Base-by-base conservation (phyloP, 2,797 vertebrate species). In the Rhadinocentrus ornatus region DNA sequence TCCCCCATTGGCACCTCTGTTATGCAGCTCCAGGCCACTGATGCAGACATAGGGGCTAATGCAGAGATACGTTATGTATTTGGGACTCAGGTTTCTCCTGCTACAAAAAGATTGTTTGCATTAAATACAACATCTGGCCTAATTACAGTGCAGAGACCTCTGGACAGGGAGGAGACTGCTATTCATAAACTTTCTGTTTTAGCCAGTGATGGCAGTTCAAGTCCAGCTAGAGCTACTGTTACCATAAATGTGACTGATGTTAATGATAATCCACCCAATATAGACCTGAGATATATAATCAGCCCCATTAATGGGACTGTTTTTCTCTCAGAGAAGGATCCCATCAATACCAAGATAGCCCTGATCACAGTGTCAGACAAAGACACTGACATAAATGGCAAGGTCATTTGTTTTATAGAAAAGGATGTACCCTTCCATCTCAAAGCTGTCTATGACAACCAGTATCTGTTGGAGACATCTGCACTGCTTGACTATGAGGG, bases 201-300 rank as follows among this genome's bases (percentile, higher is more conserved):
- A 89, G 98, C 98, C 35, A 99, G 97, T n/a, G 98, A 99, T 67
- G 96, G 98, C 80, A 99, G 97, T 91, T 99, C 98, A 32, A 99
- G 96, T 81, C 96, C 98, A 0, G 97, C 98, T 65, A 95, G 96
- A 88, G 98, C 97, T 83, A 97, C 96, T 0, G 94, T 99, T 74
- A 96, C 95, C 70, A 97, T 99, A 91, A 99, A 99, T 83, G 98
- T 99, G 91, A 99, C 98, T 48, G 98, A 99, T 91, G 98, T 99
- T 66, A 99, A 99, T 2, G 98, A 99, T 92, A 99, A 99, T 91
- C 96, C 98, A 73, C 98, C 98, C 1, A 98, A 98, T 90, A 98
- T 99, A 90, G 98, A 99, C 95, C 95, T 99, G 94, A 96, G 97
- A 93, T 99, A 99, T 91, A 99, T 99, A 86, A 99, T 99, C 92